These are phyloP conservation scores for Rostratula benghalensis DNA, from an alignment of 2,113 vertebrate genomes.

Conservation along the genomic window DNA sequence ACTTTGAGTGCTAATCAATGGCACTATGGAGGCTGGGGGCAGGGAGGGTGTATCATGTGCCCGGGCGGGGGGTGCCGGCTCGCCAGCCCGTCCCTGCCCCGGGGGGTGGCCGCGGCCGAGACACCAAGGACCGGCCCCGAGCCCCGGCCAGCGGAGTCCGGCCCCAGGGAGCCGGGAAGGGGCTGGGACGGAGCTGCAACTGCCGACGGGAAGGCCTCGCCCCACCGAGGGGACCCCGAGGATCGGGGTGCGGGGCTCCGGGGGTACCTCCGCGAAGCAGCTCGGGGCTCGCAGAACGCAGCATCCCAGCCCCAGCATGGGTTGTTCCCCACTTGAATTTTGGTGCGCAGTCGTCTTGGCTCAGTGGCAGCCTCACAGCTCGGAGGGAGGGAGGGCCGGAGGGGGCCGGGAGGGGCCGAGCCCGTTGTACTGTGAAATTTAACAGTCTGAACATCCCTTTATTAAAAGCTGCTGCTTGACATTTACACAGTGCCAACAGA, in stretches of 20 bases:
- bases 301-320: background rate
- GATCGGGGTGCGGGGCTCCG: background rate
- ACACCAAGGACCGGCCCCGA: background rate
- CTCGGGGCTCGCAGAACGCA: background rate
- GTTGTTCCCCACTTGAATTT: conserved; percentile 60
- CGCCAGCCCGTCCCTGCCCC: background rate
- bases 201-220: background rate
- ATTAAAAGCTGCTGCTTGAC: conserved; percentile 78
- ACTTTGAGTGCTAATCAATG: conserved; percentile 88
- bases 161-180: background rate
- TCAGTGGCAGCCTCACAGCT: background rate
- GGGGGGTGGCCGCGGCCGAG: background rate
- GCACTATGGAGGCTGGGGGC: conserved; percentile 78
- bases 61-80: background rate
- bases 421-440: conserved; percentile 60
- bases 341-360: background rate
- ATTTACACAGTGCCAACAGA: conserved; percentile 76
- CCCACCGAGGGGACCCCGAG: no score
- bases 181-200: background rate
- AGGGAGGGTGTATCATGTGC: background rate
- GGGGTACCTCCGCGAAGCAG: background rate
- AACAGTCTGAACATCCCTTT: conserved; percentile 76
- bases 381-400: background rate
- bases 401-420: background rate
- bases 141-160: background rate